Evolutionary conservation across 2,113 vertebrate species (phyloP), one percentile per base, ranked within the genome.

Genomic region (Rattus rattus): DNA sequence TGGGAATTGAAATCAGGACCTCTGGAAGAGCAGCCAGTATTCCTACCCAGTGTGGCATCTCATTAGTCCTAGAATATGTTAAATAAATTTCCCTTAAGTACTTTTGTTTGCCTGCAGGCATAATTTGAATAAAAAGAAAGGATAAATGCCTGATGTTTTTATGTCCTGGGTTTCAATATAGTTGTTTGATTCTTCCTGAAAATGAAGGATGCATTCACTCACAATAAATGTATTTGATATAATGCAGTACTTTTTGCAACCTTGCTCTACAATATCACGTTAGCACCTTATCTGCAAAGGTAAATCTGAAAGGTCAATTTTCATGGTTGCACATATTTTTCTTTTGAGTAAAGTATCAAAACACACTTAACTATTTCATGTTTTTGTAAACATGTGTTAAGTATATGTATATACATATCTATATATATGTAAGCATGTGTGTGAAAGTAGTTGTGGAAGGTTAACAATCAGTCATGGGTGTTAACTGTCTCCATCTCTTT

Each of bases 341-440:
- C 61, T 65, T 59, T 13, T 24, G 52, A 54, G 81, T 33, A 90
- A 70, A 83, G 16, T 22, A 54, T 61, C 80, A 43, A 12, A 39
- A 63, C 90, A 49, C 70, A 86, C 65, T 90, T 90, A 90, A 61
- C 11, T 19, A 36, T 87, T 92, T 95, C 59, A 85, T 63, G 30
- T 77, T 75, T n/a, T 94, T 81, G 19, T n/a, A 33, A 20, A 77
- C 33, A 86, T 91, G 12, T 26, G 20, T 70, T 70, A 19, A 24
- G 28, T 33, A 17, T 24, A 17, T 81, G 30, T 81, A 17, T 56
- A 26, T 33, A 20, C 47, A 17, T 5, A 11, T 19, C 10, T 2
- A 0, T 72, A 13, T 28, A 20, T 72, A 49, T n/a, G 7, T 52
- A 5, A 11, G 26, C 39, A 39, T 43, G 59, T 52, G 28, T 87